A percentile compares a stretch with the other conserved stretches of the same genome.
These are phyloP conservation scores for Dipodomys spectabilis DNA, from an alignment of 2,113 vertebrate species.

Conservation along the genomic window DNA sequence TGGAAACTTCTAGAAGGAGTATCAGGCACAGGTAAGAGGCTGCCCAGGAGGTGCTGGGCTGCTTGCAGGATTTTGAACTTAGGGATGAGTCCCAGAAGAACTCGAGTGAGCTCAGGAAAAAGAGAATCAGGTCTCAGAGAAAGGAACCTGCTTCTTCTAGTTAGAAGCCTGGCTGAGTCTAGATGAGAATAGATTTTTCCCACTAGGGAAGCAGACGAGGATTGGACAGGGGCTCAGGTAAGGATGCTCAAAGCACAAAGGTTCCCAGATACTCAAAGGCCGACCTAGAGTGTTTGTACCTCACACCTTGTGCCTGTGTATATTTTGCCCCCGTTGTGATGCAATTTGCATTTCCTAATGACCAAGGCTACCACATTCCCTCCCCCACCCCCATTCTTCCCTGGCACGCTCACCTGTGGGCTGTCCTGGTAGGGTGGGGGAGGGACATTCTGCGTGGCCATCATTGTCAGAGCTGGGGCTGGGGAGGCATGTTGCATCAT, in stretches of 20 bases:
- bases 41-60: not conserved
- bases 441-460: conserved; percentile 99
- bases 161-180: not conserved
- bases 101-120: not conserved
- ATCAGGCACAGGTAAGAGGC: not conserved
- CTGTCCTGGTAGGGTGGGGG: conserved; percentile 98
- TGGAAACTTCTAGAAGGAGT: not conserved
- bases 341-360: not conserved
- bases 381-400: not conserved
- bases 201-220: not conserved
- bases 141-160: not conserved
- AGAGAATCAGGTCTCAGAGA: not conserved
- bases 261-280: not conserved
- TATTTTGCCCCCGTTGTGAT: not conserved
- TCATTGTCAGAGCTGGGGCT: conserved; percentile 98
- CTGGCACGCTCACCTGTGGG: conserved; percentile 92
- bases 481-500: conserved; percentile 99
- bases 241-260: not conserved
- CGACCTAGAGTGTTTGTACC: too few species aligned
- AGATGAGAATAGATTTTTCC: not conserved
- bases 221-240: not conserved
- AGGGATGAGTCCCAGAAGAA: not conserved
- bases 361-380: not conserved
- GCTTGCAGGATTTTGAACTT: not conserved
- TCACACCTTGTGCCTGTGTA: not conserved